A percentile compares a stretch with the other conserved stretches of the same genome.
Conservation (phyloP, 2,797 vertebrate genomes). For the Chelidonichthys spinosus region DNA sequence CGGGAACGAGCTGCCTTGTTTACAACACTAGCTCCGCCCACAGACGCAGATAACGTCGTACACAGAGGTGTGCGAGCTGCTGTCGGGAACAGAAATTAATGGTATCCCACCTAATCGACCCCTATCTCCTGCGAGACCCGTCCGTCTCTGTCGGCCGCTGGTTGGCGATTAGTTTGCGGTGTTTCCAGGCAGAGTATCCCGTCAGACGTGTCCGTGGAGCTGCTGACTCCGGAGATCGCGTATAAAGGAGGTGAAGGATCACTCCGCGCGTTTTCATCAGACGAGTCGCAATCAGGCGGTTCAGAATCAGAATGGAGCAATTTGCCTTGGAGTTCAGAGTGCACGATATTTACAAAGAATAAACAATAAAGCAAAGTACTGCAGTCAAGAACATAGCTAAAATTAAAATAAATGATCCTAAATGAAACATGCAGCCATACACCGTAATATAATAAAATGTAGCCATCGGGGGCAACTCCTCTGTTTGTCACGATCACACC, state of each 20-base stretch:
- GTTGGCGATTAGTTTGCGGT: slow-evolving; percentile 54
- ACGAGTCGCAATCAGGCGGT: neutral
- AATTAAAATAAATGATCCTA: no score
- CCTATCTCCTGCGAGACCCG: slow-evolving; percentile 18
- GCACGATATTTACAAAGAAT: no score
- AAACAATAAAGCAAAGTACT: no score
- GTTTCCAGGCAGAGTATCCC: slow-evolving; percentile 81
- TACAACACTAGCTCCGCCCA: slow-evolving; percentile 24
- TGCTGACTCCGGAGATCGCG: slow-evolving; percentile 41
- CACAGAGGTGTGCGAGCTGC: neutral
- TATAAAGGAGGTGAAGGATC: accelerated
- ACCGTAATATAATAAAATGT: no score
- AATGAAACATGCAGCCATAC: no score
- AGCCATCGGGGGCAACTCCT: no score
- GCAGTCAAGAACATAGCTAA: no score
- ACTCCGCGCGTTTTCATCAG: neutral
- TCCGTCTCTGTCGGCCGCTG: slow-evolving; percentile 49
- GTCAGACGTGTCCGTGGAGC: slow-evolving; percentile 26
- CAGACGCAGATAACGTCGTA: neutral
- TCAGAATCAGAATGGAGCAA: no score
- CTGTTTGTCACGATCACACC: no score
- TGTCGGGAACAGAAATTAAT: slow-evolving; percentile 17
- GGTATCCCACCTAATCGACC: slow-evolving; percentile 64
- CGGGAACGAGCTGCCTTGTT: slow-evolving; percentile 25
- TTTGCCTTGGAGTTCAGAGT: no score